Percentiles rank a stretch among this genome's conserved stretches.
phyloP scores from a whole-genome alignment of 2,888 invertebrate species.

The Callosobruchus maculatus region DNA sequence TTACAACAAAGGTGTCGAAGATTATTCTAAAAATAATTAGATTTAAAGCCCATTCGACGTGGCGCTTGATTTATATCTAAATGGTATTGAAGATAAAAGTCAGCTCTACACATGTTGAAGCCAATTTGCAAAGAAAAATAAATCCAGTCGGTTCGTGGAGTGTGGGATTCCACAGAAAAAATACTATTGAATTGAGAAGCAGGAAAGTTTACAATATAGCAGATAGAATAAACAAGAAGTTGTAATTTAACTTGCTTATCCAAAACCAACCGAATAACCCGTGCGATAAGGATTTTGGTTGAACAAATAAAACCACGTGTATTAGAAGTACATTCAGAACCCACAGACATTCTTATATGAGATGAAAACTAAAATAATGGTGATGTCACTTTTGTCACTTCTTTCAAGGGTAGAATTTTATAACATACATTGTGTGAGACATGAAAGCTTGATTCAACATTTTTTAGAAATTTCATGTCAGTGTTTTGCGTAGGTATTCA shows the following conservation, averaged over 20 bases:
- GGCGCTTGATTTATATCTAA: neutral
- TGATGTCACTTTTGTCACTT: too few relatives aligned
- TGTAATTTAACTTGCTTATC: neutral
- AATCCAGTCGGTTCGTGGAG: neutral
- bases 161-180: neutral
- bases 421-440: too few relatives aligned
- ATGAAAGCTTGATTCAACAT: too few relatives aligned
- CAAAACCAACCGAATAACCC: neutral
- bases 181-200: neutral
- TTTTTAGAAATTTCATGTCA: too few relatives aligned
- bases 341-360: too few relatives aligned
- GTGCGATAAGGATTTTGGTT: too few relatives aligned
- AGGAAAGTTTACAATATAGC: neutral
- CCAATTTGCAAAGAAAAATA: neutral
- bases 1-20: constrained; percentile 7
- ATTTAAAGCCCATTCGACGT: neutral
- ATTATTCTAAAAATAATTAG: constrained; percentile 7
- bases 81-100: neutral
- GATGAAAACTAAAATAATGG: too few relatives aligned
- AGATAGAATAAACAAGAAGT: neutral
- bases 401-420: too few relatives aligned
- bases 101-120: neutral
- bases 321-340: too few relatives aligned
- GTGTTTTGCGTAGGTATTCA: too few relatives aligned
- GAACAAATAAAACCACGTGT: too few relatives aligned